Conservation (phyloP, 2,888 invertebrate genomes). For the Eupithecia insigniata region DNA sequence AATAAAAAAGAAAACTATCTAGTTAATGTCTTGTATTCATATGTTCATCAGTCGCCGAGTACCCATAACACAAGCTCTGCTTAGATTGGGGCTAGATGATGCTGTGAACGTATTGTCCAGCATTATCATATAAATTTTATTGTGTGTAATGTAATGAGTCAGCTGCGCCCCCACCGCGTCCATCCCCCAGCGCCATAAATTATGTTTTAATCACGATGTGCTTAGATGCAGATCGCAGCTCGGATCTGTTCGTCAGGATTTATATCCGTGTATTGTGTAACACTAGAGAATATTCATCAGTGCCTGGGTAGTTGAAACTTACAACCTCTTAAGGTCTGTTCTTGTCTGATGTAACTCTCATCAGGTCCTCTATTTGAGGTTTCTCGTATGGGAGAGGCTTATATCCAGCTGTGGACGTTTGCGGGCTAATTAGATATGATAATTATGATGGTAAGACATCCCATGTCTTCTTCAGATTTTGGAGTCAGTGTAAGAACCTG, state of each 20-base stretch:
- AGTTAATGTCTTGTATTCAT: too few relatives aligned
- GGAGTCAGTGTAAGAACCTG: neutral
- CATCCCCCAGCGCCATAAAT: conserved; percentile 28
- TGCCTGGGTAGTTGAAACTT: neutral
- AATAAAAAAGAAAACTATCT: too few relatives aligned
- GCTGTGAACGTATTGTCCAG: too few relatives aligned
- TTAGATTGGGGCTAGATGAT: too few relatives aligned
- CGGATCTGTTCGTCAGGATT: conserved; percentile 23
- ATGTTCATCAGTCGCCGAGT: too few relatives aligned
- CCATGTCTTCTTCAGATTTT: too few relatives aligned
- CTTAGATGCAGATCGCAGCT: conserved; percentile 39
- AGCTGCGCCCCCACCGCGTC: neutral
- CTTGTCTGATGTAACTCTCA: neutral
- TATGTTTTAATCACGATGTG: conserved; percentile 42
- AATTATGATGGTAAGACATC: too few relatives aligned
- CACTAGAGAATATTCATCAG: conserved; percentile 10
- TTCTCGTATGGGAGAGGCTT: too few relatives aligned
- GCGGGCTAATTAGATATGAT: too few relatives aligned
- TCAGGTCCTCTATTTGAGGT: neutral
- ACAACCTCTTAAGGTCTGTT: neutral
- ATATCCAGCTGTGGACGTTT: too few relatives aligned
- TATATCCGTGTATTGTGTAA: conserved; percentile 24
- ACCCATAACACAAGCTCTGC: too few relatives aligned
- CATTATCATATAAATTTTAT: too few relatives aligned
- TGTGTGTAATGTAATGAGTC: conserved; percentile 3